phyloP scores from a whole-genome alignment of 1,140 invertebrate genomes.

The Drosophila kepulauana region DNA sequence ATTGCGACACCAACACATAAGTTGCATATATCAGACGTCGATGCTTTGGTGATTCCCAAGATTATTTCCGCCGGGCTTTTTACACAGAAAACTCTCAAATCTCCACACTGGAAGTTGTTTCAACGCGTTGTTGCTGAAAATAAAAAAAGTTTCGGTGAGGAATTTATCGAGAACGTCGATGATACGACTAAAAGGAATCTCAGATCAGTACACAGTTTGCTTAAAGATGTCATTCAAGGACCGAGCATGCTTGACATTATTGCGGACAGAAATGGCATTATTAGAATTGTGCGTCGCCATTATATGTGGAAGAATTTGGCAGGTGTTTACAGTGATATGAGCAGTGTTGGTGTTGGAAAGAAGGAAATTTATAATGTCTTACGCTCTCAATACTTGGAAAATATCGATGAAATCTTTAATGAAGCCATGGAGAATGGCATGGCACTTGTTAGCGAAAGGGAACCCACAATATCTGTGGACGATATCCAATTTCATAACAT shows the following conservation, averaged over 20 bases:
- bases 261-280: constrained; percentile 3
- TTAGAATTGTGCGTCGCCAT: constrained; percentile 20
- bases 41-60: no score
- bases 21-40: neutral
- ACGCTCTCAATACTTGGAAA: constrained; percentile 30
- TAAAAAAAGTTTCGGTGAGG: neutral
- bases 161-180: neutral
- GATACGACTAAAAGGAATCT: neutral
- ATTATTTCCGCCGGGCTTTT: neutral
- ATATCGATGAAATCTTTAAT: constrained; percentile 13
- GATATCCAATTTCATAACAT: neutral
- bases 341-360: neutral
- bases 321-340: constrained; percentile 21
- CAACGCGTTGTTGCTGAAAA: neutral
- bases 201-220: neutral
- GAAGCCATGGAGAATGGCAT: neutral
- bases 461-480: neutral
- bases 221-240: constrained; percentile 26
- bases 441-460: neutral
- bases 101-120: neutral
- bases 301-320: constrained; percentile 50
- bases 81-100: neutral
- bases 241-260: constrained; percentile 20
- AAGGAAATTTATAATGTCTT: neutral
- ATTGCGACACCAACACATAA: no score